These are phyloP conservation scores for Atopsyche davidsoni DNA, from an alignment of 1,140 invertebrate species.

Conservation along the genomic window DNA sequence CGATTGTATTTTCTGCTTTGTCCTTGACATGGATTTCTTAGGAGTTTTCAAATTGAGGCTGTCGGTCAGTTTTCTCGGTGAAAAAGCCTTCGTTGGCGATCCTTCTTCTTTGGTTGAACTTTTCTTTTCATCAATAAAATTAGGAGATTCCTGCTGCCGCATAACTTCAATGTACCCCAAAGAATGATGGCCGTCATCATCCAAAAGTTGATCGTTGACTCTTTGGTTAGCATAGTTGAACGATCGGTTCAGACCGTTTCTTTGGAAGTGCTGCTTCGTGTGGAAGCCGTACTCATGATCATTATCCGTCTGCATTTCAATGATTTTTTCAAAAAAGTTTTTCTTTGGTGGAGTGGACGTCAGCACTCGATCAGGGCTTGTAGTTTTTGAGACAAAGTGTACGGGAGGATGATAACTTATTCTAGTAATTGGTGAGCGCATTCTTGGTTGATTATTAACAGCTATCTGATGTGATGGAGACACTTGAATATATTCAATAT, in stretches of 20 bases:
- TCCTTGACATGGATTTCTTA: slow-evolving; percentile 35
- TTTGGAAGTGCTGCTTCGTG: slow-evolving; percentile 36
- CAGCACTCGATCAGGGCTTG: neutral
- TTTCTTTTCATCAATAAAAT: slow-evolving; percentile 33
- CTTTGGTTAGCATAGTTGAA: slow-evolving; percentile 43
- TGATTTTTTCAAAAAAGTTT: no score
- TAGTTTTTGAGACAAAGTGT: slow-evolving; percentile 18
- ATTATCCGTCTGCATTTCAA: no score
- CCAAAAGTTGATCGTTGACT: slow-evolving; percentile 45
- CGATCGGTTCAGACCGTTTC: slow-evolving; percentile 46
- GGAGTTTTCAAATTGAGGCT: slow-evolving; percentile 45
- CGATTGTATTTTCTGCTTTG: slow-evolving; percentile 36
- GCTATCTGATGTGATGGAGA: slow-evolving; percentile 45
- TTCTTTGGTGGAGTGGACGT: neutral
- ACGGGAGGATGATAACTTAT: slow-evolving; percentile 23
- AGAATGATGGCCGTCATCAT: slow-evolving; percentile 45
- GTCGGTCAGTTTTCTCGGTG: slow-evolving; percentile 46
- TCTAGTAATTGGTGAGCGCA: slow-evolving; percentile 45
- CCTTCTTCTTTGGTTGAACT: slow-evolving; percentile 31
- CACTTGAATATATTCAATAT: slow-evolving; percentile 46
- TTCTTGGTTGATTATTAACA: slow-evolving; percentile 46
- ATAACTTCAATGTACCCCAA: slow-evolving; percentile 42
- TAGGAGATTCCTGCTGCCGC: slow-evolving; percentile 6
- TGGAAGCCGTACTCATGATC: slow-evolving; percentile 15
- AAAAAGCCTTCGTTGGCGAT: slow-evolving; percentile 38